Base-by-base conservation (phyloP, 35 echinoderm and acorn worm genomes). In the Lytechinus pictus region DNA sequence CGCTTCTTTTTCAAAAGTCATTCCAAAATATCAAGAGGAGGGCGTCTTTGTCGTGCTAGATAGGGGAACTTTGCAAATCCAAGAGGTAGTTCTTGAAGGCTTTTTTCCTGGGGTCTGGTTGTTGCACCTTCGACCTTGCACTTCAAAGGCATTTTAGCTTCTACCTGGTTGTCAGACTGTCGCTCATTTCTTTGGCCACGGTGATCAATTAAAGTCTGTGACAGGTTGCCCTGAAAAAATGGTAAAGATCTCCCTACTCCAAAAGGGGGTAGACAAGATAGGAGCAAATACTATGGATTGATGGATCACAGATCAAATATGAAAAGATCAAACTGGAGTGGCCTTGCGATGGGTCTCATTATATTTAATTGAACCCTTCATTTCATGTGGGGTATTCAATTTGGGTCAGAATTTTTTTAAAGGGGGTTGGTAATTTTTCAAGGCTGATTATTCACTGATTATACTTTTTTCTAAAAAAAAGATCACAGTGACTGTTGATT, bases 311-410 rank as follows among this genome's bases (percentile, higher is more conserved):
- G 66, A 24, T 24, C 14, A 79, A 79, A 79, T 79, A 79, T 79
- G 66, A 79, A 79, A 79, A 79, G 66, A 79, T 24, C 66, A 79
- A 79, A 79, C 21, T 79, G 66, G 66, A 79, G 66, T 79, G 66
- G 66, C 66, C 66, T 79, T 79, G 66, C 21, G 19, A 79, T 79
- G 66, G 33, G 66, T 79, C 66, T 79, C 66, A 79, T 79, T 79
- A 79, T 79, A 79, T 79, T n/a, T 24, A 79, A 79, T 24, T 79
- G 66, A 79, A 24, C 6, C 16, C 33, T 44, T 44, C 0, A 44
- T 44, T 44, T 79, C 8, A 24, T 79, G 16, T 79, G 66, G 3
- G 21, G 66, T 79, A 79, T 79, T 79, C 66, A 79, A 24, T 58
- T 79, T n/a, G 66, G 66, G 66, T 79, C 66, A 79, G 4, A 79